A percentile compares a stretch with the other conserved stretches of the same genome.
phyloP scores from a whole-genome alignment of 2,797 vertebrate species.

The Serranus cabrilla region DNA sequence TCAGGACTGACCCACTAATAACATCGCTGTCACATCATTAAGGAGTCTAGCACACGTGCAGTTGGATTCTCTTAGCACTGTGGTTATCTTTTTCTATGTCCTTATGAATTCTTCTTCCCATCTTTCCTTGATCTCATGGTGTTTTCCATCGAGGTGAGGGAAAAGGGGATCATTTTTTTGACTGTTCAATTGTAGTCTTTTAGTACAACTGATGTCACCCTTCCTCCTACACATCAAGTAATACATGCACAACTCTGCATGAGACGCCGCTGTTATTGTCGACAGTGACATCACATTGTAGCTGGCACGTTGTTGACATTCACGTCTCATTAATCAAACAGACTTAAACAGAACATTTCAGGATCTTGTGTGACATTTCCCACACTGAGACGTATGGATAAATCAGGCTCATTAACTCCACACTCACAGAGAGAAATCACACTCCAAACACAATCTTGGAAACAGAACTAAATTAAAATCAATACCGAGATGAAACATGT shows the following conservation, averaged over 20 bases:
- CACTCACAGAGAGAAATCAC: background rate
- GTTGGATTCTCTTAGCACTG: too few species aligned
- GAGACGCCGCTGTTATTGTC: background rate
- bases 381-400: conserved; percentile 16
- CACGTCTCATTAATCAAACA: conserved; percentile 51
- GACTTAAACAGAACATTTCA: conserved; percentile 9
- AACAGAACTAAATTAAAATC: conserved; percentile 32
- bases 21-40: too few species aligned
- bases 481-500: conserved; percentile 24
- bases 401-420: conserved; percentile 47
- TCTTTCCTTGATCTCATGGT: too few species aligned
- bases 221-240: background rate
- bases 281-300: conserved; percentile 32
- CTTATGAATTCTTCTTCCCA: too few species aligned
- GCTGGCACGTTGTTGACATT: conserved; percentile 39
- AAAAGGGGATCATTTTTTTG: too few species aligned
- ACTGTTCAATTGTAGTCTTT: too few species aligned
- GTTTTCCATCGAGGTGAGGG: too few species aligned
- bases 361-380: conserved; percentile 43
- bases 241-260: conserved; percentile 10
- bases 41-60: too few species aligned
- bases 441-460: conserved; percentile 17
- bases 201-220: background rate
- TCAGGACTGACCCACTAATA: too few species aligned
- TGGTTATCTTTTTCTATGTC: too few species aligned